Evolutionary conservation across 92 coral and sea anemone species (phyloP).

Genomic region (Actinernus sp.): DNA sequence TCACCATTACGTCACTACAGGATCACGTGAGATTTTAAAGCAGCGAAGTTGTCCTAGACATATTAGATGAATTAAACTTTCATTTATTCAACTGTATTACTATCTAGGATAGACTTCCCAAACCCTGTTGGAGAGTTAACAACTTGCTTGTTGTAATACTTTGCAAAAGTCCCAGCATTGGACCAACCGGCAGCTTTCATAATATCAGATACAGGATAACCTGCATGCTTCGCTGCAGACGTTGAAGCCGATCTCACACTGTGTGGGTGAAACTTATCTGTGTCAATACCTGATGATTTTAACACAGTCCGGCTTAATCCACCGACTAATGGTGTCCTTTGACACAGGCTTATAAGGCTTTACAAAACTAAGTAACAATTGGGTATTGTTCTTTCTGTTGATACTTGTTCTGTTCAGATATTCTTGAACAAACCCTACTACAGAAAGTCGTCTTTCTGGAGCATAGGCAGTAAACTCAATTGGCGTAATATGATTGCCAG

Average conservation of each 20-base stretch:
- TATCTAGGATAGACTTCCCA: too few relatives aligned
- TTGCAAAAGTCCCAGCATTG: slow-evolving; percentile 36
- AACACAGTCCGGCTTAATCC: slow-evolving; percentile 32
- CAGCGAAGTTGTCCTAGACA: too few relatives aligned
- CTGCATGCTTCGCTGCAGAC: slow-evolving; percentile 28
- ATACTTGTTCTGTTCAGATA: slow-evolving; percentile 26
- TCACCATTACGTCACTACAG: too few relatives aligned
- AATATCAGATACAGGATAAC: slow-evolving; percentile 22
- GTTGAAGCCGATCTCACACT: slow-evolving; percentile 24
- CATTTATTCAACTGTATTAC: too few relatives aligned
- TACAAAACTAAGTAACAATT: slow-evolving; percentile 41
- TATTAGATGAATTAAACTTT: too few relatives aligned
- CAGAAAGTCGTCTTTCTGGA: slow-evolving; percentile 15
- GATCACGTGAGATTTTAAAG: too few relatives aligned
- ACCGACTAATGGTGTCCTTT: slow-evolving; percentile 49
- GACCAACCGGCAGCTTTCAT: slow-evolving; percentile 55
- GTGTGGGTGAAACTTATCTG: slow-evolving; percentile 29
- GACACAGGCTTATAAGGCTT: slow-evolving; percentile 48
- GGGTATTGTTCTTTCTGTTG: slow-evolving; percentile 1
- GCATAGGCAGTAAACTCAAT: slow-evolving; percentile 24
- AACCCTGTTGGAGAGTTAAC: too few relatives aligned
- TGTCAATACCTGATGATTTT: slow-evolving; percentile 23
- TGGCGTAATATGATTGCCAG: slow-evolving; percentile 36
- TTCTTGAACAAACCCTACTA: slow-evolving; percentile 15
- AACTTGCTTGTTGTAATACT: slow-evolving; percentile 49